Evolutionary conservation across 2,113 vertebrate genomes (phyloP).

Genomic region (Calyptommatus sinebrachiatus): DNA sequence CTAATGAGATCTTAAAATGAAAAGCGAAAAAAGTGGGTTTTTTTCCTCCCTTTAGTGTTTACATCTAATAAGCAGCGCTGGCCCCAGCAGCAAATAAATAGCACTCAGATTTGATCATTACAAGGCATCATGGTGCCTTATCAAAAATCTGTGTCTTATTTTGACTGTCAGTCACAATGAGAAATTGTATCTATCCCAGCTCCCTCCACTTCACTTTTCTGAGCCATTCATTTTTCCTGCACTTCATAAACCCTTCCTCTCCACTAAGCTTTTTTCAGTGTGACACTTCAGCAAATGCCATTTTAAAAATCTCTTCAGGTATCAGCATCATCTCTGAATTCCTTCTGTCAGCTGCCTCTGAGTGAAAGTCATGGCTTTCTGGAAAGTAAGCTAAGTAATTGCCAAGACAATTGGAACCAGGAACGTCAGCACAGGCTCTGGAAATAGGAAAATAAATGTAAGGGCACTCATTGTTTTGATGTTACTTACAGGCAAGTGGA

Average conservation of each 20-base stretch:
- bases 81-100: constrained; percentile 31
- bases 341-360: constrained; percentile 22
- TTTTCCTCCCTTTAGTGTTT: neutral
- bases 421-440: constrained; percentile 11
- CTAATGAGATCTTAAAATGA: neutral
- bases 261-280: constrained; percentile 39
- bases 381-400: neutral
- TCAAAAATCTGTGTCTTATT: constrained; percentile 37
- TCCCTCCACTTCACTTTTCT: constrained; percentile 47
- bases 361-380: constrained; percentile 29
- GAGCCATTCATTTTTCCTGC: constrained; percentile 40
- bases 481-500: neutral
- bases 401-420: constrained; percentile 16
- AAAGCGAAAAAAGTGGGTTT: neutral
- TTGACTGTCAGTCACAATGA: constrained; percentile 58
- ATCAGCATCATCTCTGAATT: constrained; percentile 37
- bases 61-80: constrained; percentile 33
- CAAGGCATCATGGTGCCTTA: constrained; percentile 39
- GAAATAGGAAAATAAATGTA: neutral
- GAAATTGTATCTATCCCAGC: constrained; percentile 49
- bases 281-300: constrained; percentile 51
- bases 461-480: neutral
- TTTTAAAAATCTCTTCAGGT: constrained; percentile 47
- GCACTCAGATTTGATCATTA: constrained; percentile 33
- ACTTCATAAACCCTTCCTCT: constrained; percentile 58